Percentiles rank a stretch among this genome's conserved stretches.
Evolutionary conservation across 2,797 vertebrate genomes (phyloP).

Genomic region (Podarcis lilfordi): DNA sequence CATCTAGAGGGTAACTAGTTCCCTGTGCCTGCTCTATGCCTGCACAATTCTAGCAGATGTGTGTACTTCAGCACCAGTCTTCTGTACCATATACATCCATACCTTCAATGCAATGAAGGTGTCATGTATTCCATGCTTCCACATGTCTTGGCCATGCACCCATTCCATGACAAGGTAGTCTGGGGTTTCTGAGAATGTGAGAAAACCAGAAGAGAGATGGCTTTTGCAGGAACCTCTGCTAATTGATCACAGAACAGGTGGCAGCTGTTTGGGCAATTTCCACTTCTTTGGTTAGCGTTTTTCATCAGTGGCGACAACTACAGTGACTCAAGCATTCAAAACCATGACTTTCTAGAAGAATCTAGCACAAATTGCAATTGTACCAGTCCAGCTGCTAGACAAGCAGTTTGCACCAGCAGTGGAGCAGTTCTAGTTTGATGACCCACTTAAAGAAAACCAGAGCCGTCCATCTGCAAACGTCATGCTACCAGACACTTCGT

Average conservation of each 20-base stretch:
- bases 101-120: not conserved
- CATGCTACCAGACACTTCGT: not conserved
- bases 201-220: conserved; percentile 24
- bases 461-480: conserved; percentile 54
- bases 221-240: not conserved
- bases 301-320: conserved; percentile 40
- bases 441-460: conserved; percentile 26
- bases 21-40: not conserved
- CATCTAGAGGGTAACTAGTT: not conserved
- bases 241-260: conserved; percentile 37
- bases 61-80: not conserved
- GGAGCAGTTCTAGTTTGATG: conserved; percentile 45
- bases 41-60: not conserved
- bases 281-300: conserved; percentile 52
- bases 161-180: not conserved
- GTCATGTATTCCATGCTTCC: not conserved
- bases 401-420: conserved; percentile 45
- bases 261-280: conserved; percentile 54
- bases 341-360: conserved; percentile 55
- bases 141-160: not conserved
- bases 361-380: conserved; percentile 46
- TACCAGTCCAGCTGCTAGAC: conserved; percentile 36
- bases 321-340: conserved; percentile 35
- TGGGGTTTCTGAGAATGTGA: not conserved
- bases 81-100: not conserved